Base-by-base conservation (phyloP, 2,797 vertebrate species). In the Cercopithecus neglectus region DNA sequence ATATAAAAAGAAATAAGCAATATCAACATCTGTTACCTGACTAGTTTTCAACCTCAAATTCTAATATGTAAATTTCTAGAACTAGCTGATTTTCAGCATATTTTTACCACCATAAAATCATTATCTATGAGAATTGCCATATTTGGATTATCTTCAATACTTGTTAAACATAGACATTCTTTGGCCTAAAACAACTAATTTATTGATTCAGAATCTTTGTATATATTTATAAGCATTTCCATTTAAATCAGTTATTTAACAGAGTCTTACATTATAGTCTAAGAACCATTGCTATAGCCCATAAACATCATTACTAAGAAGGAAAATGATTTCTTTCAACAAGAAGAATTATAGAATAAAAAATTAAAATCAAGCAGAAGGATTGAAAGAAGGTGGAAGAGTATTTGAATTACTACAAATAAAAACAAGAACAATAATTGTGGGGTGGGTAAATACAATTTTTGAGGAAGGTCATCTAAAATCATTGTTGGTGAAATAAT, bases 141-240 rank as follows among this genome's bases (percentile, higher is more conserved):
- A 67, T 80, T 85, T 44, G 46, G 46, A 80, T 84, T 82, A 75
- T 78, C 36, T 91, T 5, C 26, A 91, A 76, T 41, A 36, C 30
- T 22, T 75, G n/a, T 75, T 85, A 91, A 85, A 90, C 11, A n/a
- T n/a, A 96, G 22, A n/a, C 4, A 75, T 21, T 87, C 75, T 93
- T 87, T 92, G 44, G 3, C 0, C 30, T 80, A 70, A 83, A 24
- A 83, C 13, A 86, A 72, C 33, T 80, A 75, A 85, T 5, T 44
- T 95, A 95, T 79, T 89, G 75, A 96, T 81, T 97, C 36, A 72
- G 46, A 97, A 46, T 84, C 48, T 92, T 95, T 93, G 21, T 22
- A 61, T 72, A 50, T 46, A 93, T 88, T 36, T 92, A 44, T 57
- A 55, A 91, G 28, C 84, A 96, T 95, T 96, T 96, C 21, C 88